phyloP scores from a whole-genome alignment of 2,113 vertebrate genomes.

The Pongo abelii region DNA sequence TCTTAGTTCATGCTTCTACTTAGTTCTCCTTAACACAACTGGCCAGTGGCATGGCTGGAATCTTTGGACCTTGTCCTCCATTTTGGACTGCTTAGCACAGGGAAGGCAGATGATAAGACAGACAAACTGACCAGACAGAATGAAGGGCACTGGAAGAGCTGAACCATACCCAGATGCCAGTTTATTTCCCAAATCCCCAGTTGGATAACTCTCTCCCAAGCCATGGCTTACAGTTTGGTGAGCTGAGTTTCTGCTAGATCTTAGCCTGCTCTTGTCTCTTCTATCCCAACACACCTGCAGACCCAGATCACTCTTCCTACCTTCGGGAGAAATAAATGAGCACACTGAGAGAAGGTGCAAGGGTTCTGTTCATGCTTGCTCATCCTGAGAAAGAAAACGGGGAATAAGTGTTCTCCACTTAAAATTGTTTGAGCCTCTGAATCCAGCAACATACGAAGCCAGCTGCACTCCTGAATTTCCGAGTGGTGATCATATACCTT shows the following conservation, averaged over 20 bases:
- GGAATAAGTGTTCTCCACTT: not conserved
- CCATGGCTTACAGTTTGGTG: not conserved
- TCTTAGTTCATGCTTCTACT: not conserved
- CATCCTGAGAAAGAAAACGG: not conserved
- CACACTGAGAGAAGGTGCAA: rapidly evolving
- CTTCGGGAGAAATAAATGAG: not conserved
- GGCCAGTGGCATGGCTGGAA: not conserved
- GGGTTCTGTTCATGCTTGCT: not conserved
- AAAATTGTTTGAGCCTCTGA: not conserved
- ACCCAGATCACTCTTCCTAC: not conserved
- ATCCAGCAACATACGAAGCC: not conserved
- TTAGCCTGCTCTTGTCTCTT: not conserved
- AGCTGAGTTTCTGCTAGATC: not conserved
- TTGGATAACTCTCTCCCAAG: not conserved
- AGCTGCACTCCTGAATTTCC: not conserved
- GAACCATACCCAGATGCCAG: not conserved
- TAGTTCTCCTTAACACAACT: not conserved
- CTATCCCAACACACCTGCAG: not conserved
- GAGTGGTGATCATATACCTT: not conserved
- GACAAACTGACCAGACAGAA: not conserved
- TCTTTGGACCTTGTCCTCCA: not conserved
- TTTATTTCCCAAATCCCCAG: not conserved
- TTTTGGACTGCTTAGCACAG: not conserved
- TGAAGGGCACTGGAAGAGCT: not conserved
- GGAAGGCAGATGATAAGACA: not conserved